Conservation (phyloP, 1,140 invertebrate genomes). For the Macrobrachium rosenbergii region DNA sequence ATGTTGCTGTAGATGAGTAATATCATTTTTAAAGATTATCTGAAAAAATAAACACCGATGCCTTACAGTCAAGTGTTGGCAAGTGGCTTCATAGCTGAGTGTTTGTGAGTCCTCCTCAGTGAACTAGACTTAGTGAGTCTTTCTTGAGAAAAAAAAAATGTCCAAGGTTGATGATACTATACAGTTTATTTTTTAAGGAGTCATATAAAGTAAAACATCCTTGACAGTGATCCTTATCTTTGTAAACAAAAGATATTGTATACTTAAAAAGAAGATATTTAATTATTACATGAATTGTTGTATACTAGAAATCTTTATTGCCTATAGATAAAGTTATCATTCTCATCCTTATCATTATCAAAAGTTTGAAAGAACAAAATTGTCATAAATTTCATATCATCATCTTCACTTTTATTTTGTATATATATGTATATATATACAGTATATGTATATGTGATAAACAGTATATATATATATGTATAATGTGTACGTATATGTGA, state of each 20-base stretch:
- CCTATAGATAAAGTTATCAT: conserved; percentile 54
- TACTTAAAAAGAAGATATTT: conserved; percentile 64
- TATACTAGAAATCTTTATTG: conserved; percentile 63
- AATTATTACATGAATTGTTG: conserved; percentile 59
- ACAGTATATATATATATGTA: conserved; percentile 10
- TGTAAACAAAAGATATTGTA: conserved; percentile 63
- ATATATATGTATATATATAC: conserved; percentile 34
- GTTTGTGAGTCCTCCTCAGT: conserved; percentile 41
- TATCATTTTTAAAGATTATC: conserved; percentile 7
- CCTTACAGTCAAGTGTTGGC: conserved; percentile 48
- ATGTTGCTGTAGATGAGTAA: conserved; percentile 43
- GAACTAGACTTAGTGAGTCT: conserved; percentile 31
- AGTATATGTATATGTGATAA: neutral
- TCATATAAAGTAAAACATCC: conserved; percentile 41
- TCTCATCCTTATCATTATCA: conserved; percentile 59
- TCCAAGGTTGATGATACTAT: conserved; percentile 60
- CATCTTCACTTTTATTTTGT: conserved; percentile 56
- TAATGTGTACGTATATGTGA: too few relatives aligned
- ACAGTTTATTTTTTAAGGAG: conserved; percentile 64
- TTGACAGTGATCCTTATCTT: conserved; percentile 58
- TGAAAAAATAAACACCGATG: conserved; percentile 14
- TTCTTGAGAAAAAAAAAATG: conserved; percentile 15
- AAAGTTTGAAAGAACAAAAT: conserved; percentile 45
- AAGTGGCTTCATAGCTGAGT: conserved; percentile 33
- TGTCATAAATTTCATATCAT: conserved; percentile 56